phyloP scores from a whole-genome alignment of 2,888 invertebrate species.

The Lochmaea crataegi region DNA sequence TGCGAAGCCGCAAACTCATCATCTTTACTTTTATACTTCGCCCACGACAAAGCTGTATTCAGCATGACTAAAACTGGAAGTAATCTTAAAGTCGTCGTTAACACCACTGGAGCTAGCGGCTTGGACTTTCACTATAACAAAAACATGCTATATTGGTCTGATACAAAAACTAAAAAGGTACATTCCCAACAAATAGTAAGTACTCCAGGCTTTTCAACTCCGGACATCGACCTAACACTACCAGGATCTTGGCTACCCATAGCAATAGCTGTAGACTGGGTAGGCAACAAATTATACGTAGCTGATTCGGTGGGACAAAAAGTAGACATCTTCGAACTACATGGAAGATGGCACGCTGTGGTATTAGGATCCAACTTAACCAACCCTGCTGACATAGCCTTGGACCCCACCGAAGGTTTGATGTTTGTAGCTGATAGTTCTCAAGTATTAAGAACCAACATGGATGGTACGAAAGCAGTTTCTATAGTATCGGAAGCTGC shows the following conservation, averaged over 20 bases:
- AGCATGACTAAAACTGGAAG: slow-evolving; percentile 77
- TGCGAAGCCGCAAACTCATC: slow-evolving; percentile 74
- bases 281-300: slow-evolving; percentile 95
- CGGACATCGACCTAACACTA: slow-evolving; percentile 76
- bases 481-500: slow-evolving; percentile 92
- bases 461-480: slow-evolving; percentile 90
- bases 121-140: slow-evolving; percentile 84
- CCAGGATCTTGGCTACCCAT: slow-evolving; percentile 91
- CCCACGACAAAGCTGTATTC: slow-evolving; percentile 78
- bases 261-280: slow-evolving; percentile 95
- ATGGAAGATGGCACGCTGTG: slow-evolving; percentile 88
- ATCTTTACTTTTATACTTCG: slow-evolving; percentile 74
- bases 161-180: slow-evolving; percentile 87
- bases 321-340: slow-evolving; percentile 92
- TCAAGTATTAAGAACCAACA: slow-evolving; percentile 86
- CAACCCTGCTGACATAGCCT: slow-evolving; percentile 88
- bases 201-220: slow-evolving; percentile 65
- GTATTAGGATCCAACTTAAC: slow-evolving; percentile 92
- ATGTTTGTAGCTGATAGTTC: slow-evolving; percentile 90
- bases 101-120: slow-evolving; percentile 87
- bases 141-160: slow-evolving; percentile 89
- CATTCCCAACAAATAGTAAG: slow-evolving; percentile 70
- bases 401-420: slow-evolving; percentile 91
- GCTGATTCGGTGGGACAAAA: slow-evolving; percentile 93
- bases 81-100: slow-evolving; percentile 75